Conservation (phyloP, 1,140 invertebrate species). For the Drosophila nebulosa region DNA sequence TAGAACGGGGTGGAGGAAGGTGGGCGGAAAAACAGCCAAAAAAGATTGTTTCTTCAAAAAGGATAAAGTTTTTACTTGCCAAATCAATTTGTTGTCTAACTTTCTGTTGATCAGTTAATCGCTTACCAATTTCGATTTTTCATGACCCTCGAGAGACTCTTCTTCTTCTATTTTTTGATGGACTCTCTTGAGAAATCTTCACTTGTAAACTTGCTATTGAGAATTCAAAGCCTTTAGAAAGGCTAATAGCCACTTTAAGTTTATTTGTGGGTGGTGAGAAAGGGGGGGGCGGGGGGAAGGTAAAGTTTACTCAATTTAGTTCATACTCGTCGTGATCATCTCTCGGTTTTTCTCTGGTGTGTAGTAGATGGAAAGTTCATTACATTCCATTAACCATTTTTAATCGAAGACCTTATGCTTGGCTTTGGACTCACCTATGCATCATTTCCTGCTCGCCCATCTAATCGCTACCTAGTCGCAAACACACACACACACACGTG, state of each 20-base stretch:
- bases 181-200: too few species aligned
- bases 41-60: background rate
- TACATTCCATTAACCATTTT: conserved; percentile 34
- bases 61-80: background rate
- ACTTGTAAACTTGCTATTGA: background rate
- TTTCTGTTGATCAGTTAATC: too few species aligned
- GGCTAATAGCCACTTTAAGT: background rate
- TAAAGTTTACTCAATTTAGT: background rate
- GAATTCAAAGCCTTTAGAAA: background rate
- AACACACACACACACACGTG: background rate
- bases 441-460: conserved; percentile 37
- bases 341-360: too few species aligned
- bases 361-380: conserved; percentile 19
- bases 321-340: conserved; percentile 10
- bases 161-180: too few species aligned
- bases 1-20: background rate
- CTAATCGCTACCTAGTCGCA: conserved; percentile 50
- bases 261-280: background rate
- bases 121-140: too few species aligned
- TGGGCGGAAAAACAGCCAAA: background rate
- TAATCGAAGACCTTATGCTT: conserved; percentile 7
- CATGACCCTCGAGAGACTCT: too few species aligned
- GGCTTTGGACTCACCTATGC: conserved; percentile 15
- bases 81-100: background rate
- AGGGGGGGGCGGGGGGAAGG: too few species aligned